Evolutionary conservation across 2,113 vertebrate genomes (phyloP), one percentile per base, ranked within the genome.

Genomic region (Cathartes aura): DNA sequence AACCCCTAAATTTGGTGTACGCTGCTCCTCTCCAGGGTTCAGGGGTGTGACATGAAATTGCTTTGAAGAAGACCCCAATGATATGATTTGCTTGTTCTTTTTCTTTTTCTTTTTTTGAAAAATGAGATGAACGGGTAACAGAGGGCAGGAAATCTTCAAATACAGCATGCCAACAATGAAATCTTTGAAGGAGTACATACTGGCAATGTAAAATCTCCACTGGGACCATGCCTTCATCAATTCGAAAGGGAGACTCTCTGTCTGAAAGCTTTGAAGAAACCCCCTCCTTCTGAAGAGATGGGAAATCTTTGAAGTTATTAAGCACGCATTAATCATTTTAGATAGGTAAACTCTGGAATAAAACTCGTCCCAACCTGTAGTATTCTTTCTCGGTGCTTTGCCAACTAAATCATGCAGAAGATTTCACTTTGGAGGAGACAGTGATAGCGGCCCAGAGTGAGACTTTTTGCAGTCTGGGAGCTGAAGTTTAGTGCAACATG

Each of bases 301-400:
- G 62, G 90, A 94, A 96, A 95, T 82, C 95, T 98, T 98, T 98
- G 97, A 97, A 97, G 95, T 96, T 94, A 94, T 95, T 95, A 97
- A 94, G 90, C 93, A 96, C 95, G 75, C 79, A 95, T 95, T 96
- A 97, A 97, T 97, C 82, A 95, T 96, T 96, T 94, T 87, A 93
- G 92, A 97, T 94, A 98, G 96, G 95, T 97, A 97, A 92, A 96
- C 93, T 97, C 75, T 92, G 64, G 73, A 94, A 90, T 93, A 85
- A 91, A 96, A 42, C 56, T 63, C 18, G 4, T 84, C 53, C 15
- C 62, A 89, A 96, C 76, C 87, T 91, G 70, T 36, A 76, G 38
- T 38, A 63, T 82, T 73, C 27, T 83, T 91, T 91, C 56, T 66
- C 22, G 2, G 29, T 74, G 43, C 36, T 95, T 94, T 94, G 64